Conservation (phyloP, 2,113 vertebrate species). For the Aythya baeri region DNA sequence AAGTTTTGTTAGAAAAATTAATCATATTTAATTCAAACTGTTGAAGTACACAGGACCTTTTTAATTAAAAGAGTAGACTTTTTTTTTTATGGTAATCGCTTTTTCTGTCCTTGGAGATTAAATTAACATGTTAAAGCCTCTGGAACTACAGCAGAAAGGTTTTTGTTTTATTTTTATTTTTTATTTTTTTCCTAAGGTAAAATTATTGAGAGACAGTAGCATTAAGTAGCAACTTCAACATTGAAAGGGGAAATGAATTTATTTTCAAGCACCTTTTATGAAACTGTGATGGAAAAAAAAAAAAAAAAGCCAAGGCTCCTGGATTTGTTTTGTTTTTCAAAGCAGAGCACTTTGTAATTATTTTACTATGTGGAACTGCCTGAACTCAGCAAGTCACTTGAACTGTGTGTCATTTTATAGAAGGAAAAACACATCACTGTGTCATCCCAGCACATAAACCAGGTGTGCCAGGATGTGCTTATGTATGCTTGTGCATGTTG, state of each 20-base stretch:
- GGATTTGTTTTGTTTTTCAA: not conserved
- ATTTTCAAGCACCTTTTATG: not conserved
- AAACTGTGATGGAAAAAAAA: conserved; percentile 6
- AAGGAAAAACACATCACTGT: not conserved
- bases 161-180: not conserved
- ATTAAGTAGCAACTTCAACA: conserved; percentile 25
- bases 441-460: not conserved
- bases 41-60: not conserved
- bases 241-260: not conserved
- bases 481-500: not conserved
- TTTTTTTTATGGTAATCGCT: conserved; percentile 12
- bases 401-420: not conserved
- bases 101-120: conserved; percentile 43
- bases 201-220: not conserved
- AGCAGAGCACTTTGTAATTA: not conserved
- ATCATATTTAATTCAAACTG: conserved; percentile 39
- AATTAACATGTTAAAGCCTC: conserved; percentile 30
- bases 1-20: conserved; percentile 15
- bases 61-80: conserved; percentile 55
- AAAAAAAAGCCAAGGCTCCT: not conserved
- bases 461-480: not conserved
- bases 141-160: conserved; percentile 23
- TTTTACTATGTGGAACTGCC: not conserved
- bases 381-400: not conserved
- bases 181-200: not conserved